These are phyloP conservation scores for Montipora efflorescens DNA, from an alignment of 64 coral and sea anemone species.

Conservation along the genomic window DNA sequence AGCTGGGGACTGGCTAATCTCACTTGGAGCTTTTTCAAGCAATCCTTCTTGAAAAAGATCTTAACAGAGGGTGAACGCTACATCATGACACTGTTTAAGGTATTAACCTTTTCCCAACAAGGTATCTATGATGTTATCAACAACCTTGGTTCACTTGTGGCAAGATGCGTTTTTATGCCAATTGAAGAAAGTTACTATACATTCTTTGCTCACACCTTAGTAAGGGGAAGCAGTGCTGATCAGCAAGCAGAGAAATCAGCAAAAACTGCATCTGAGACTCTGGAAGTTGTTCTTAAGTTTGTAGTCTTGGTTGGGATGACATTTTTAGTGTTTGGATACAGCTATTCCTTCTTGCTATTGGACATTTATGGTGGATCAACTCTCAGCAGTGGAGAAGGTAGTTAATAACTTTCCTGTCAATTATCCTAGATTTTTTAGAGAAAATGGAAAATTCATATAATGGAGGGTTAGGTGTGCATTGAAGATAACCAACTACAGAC, in stretches of 20 bases:
- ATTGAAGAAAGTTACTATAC: conserved; percentile 99
- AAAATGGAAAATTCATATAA: too few species aligned
- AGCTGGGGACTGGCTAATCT: conserved; percentile 80
- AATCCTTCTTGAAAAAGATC: conserved; percentile 95
- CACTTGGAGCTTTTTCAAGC: conserved; percentile 97
- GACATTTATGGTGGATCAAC: conserved; percentile 94
- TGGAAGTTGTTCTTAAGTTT: conserved; percentile 90
- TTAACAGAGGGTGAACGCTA: conserved; percentile 96
- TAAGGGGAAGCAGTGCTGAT: conserved; percentile 67
- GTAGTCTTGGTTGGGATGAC: conserved; percentile 83
- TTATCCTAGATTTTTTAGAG: too few species aligned
- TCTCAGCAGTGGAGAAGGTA: conserved; percentile 96
- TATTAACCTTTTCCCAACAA: conserved; percentile 95
- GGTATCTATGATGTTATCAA: conserved; percentile 96
- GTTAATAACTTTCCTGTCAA: background rate
- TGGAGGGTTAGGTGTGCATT: too few species aligned
- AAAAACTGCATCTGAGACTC: conserved; percentile 82
- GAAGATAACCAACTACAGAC: too few species aligned
- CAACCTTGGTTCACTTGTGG: conserved; percentile 89
- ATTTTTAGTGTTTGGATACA: conserved; percentile 88
- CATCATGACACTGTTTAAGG: conserved; percentile 95
- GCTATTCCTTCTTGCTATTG: conserved; percentile 90
- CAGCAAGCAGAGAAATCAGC: conserved; percentile 63
- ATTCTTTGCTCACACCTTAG: conserved; percentile 81
- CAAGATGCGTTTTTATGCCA: conserved; percentile 94